These are phyloP conservation scores for Nestor notabilis DNA, from an alignment of 2,113 vertebrate genomes.

Conservation along the genomic window DNA sequence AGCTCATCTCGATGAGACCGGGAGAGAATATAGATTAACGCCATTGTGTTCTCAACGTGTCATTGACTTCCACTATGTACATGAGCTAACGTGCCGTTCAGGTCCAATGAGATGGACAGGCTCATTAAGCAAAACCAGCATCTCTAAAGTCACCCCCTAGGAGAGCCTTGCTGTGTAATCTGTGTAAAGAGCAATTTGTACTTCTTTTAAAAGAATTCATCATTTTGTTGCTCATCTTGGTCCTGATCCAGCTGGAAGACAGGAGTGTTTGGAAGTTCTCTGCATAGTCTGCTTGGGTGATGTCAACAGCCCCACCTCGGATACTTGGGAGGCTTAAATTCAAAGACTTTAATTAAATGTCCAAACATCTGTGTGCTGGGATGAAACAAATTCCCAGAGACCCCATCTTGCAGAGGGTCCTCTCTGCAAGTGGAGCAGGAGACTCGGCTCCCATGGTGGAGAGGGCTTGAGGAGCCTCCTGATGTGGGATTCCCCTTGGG, in stretches of 20 bases:
- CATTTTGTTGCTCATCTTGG: constrained; percentile 9
- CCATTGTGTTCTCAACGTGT: neutral
- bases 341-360: neutral
- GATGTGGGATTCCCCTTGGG: neutral
- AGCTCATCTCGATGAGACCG: neutral
- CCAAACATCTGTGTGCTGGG: neutral
- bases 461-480: neutral
- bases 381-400: neutral
- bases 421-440: fast-evolving
- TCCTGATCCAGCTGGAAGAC: neutral
- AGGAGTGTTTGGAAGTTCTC: neutral
- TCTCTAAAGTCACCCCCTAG: neutral
- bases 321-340: neutral
- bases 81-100: neutral
- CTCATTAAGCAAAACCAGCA: neutral
- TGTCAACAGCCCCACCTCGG: neutral
- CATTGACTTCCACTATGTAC: neutral
- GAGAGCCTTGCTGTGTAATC: neutral
- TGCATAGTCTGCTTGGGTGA: neutral
- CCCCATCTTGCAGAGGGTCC: neutral
- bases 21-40: neutral
- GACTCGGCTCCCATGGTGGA: neutral
- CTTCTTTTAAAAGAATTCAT: neutral
- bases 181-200: neutral
- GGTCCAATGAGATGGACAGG: neutral